phyloP scores from a whole-genome alignment of 2,113 vertebrate species.

The Delphinus delphis region DNA sequence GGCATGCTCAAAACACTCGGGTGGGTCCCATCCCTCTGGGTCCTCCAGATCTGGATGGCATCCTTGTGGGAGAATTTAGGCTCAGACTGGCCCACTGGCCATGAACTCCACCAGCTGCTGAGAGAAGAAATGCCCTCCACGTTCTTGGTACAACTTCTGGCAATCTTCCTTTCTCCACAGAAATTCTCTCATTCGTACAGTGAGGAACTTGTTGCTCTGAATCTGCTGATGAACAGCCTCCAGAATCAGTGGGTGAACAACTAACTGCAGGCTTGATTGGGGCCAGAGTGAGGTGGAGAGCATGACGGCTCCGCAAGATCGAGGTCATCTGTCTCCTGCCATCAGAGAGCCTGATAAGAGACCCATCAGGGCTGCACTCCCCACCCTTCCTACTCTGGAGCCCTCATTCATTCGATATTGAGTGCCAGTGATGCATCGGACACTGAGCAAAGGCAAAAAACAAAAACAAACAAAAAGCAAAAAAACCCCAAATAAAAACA shows the following conservation, averaged over 20 bases:
- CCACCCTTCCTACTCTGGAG: neutral
- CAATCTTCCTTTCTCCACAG: conserved; percentile 88
- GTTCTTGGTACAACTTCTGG: conserved; percentile 91
- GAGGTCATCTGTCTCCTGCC: conserved; percentile 39
- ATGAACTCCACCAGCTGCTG: conserved; percentile 96
- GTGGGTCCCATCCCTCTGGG: conserved; percentile 92
- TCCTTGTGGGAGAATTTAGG: conserved; percentile 92
- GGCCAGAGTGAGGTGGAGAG: conserved; percentile 93
- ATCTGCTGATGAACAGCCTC: conserved; percentile 93
- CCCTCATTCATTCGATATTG: neutral
- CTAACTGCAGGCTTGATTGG: conserved; percentile 90
- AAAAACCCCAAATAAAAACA: neutral
- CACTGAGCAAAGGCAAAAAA: neutral
- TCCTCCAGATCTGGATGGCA: conserved; percentile 90
- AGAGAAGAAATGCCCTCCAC: conserved; percentile 94
- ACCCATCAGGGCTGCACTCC: neutral
- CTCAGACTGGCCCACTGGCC: conserved; percentile 95
- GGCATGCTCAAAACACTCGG: conserved; percentile 91
- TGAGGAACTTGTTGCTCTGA: conserved; percentile 88
- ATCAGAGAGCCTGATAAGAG: neutral
- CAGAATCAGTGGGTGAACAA: conserved; percentile 91
- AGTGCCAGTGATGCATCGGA: neutral
- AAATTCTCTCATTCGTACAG: conserved; percentile 88
- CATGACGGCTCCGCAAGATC: neutral
- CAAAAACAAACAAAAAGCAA: neutral